A percentile compares a stretch with the other conserved stretches of the same genome.
Evolutionary conservation across 2,888 invertebrate genomes (phyloP).

Genomic region (Agriotes lineatus): DNA sequence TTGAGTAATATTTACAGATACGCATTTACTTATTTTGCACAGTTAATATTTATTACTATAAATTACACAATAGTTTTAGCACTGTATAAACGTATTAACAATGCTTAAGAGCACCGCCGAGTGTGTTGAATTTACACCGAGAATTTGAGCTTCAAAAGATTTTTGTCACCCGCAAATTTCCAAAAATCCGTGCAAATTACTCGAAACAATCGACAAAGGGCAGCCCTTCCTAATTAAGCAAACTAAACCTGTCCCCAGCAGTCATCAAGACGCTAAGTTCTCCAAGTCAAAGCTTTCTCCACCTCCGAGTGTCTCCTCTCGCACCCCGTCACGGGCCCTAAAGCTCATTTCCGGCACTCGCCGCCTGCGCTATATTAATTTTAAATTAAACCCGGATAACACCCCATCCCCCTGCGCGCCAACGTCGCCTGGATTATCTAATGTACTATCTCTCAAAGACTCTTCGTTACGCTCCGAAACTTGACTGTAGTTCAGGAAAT

Average conservation of each 20-base stretch:
- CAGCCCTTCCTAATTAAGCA: constrained; percentile 32
- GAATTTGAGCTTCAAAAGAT: too few species aligned
- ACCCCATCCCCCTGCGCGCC: constrained; percentile 58
- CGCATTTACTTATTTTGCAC: too few species aligned
- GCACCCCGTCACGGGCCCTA: constrained; percentile 64
- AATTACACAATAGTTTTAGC: too few species aligned
- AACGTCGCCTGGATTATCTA: constrained; percentile 60
- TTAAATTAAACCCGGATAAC: constrained; percentile 77
- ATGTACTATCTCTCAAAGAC: constrained; percentile 60
- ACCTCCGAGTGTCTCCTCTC: constrained; percentile 43
- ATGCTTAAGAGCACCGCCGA: too few species aligned
- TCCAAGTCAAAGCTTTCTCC: constrained; percentile 38
- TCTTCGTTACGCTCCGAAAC: constrained; percentile 52
- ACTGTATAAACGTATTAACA: too few species aligned
- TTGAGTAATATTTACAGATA: too few species aligned
- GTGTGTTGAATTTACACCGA: too few species aligned
- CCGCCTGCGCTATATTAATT: constrained; percentile 79
- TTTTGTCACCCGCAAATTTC: too few species aligned
- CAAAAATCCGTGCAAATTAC: not conserved
- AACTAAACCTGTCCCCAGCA: constrained; percentile 38
- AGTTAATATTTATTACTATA: too few species aligned
- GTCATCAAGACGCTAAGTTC: constrained; percentile 34
- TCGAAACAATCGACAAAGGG: constrained; percentile 17
- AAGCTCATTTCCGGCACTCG: constrained; percentile 77
- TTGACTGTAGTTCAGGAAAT: constrained; percentile 60